These are phyloP conservation scores for Blennius ocellaris DNA, from an alignment of 2,113 vertebrate genomes.

Conservation along the genomic window DNA sequence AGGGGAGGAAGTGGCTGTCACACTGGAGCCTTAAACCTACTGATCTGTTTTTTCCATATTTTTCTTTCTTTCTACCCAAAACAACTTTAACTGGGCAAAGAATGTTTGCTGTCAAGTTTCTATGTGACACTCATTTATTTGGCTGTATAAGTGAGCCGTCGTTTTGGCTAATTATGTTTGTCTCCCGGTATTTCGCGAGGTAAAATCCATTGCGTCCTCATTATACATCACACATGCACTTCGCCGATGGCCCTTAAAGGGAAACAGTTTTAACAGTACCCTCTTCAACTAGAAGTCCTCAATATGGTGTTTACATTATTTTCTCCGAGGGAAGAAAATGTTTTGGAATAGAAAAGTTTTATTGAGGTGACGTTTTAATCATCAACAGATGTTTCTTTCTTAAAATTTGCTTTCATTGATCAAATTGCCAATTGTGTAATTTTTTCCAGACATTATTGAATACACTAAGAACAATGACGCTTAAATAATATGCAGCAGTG, in stretches of 20 bases:
- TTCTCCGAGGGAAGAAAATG: no score
- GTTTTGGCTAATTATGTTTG: constrained; percentile 56
- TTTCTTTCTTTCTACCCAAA: constrained; percentile 28
- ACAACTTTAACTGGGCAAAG: constrained; percentile 30
- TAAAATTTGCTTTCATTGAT: no score
- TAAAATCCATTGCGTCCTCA: constrained; percentile 1
- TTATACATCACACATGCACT: neutral
- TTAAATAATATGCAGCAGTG: no score
- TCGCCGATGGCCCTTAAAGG: neutral
- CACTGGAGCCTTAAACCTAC: constrained; percentile 28
- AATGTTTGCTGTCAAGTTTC: constrained; percentile 28
- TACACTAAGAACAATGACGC: no score
- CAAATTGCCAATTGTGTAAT: no score
- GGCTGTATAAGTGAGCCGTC: neutral
- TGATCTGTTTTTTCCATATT: constrained; percentile 24
- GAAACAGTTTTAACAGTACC: no score
- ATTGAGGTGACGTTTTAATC: no score
- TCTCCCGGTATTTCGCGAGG: constrained; percentile 28
- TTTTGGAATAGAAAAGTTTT: no score
- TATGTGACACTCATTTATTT: constrained; percentile 11
- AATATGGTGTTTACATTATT: no score
- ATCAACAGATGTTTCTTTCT: no score
- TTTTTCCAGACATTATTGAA: no score
- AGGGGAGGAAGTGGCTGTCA: constrained; percentile 51
- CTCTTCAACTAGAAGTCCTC: no score